phyloP scores from a whole-genome alignment of 1,140 invertebrate genomes.

The Portunus trituberculatus region DNA sequence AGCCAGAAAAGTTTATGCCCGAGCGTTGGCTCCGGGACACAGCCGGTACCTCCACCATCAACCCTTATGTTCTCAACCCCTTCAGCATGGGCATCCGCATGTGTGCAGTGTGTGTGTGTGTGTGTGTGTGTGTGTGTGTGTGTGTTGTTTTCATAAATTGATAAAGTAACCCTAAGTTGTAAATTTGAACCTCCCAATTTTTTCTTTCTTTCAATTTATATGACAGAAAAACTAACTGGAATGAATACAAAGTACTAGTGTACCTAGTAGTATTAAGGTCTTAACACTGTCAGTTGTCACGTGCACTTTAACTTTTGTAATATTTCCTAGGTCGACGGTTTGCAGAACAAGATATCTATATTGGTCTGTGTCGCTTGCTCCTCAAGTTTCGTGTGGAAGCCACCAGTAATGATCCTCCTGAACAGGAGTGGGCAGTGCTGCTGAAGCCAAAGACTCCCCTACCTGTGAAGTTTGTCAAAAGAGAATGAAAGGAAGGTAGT shows the following conservation, averaged over 20 bases:
- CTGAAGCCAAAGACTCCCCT: conserved; percentile 51
- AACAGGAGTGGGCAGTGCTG: conserved; percentile 63
- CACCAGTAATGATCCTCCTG: conserved; percentile 58
- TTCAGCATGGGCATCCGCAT: conserved; percentile 83
- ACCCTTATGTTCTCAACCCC: conserved; percentile 81
- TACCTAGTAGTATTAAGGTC: background rate
- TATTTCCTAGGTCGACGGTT: conserved; percentile 81
- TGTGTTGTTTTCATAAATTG: background rate
- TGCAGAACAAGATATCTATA: conserved; percentile 82
- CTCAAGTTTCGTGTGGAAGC: conserved; percentile 80
- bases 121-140: background rate
- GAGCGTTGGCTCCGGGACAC: conserved; percentile 80
- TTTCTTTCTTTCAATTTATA: too few species aligned
- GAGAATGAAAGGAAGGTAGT: conserved; percentile 44
- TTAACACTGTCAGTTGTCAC: conserved; percentile 64
- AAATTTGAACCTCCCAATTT: background rate
- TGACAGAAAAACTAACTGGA: too few species aligned
- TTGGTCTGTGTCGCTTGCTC: conserved; percentile 81
- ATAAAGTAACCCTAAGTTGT: background rate
- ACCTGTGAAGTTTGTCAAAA: conserved; percentile 51
- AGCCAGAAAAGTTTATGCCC: conserved; percentile 80
- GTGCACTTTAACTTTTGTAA: too few species aligned
- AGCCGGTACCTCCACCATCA: conserved; percentile 47
- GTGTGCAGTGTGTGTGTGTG: conserved; percentile 80
- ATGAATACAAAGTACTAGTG: background rate